Evolutionary conservation across 2,797 vertebrate species (phyloP).

Genomic region (Darevskia nairensis): DNA sequence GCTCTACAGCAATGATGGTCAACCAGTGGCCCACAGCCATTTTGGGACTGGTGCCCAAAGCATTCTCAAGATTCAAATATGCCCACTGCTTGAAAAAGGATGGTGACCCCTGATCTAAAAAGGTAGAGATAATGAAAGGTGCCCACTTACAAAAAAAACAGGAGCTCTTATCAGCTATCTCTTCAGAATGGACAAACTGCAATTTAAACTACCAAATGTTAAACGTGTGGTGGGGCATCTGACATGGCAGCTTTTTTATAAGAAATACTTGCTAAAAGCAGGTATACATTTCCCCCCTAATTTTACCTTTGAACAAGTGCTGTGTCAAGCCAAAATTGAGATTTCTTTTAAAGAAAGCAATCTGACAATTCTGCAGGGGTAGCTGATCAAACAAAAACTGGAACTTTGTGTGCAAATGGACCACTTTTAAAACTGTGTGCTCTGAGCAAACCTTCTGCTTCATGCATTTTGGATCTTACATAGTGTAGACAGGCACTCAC

Average conservation of each 20-base stretch:
- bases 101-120: not conserved
- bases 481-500: slow-evolving; percentile 79
- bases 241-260: not conserved
- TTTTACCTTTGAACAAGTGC: not conserved
- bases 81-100: not conserved
- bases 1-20: not conserved
- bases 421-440: not conserved
- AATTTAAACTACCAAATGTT: not conserved
- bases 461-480: not conserved
- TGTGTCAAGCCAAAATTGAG: not conserved
- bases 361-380: not conserved
- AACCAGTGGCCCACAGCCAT: not conserved
- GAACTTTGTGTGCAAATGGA: not conserved
- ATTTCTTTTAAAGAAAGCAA: not conserved
- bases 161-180: not conserved
- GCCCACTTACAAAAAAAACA: not conserved
- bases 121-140: not conserved
- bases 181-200: not conserved
- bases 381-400: not conserved
- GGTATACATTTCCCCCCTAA: not conserved
- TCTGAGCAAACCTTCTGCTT: not conserved
- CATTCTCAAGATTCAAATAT: not conserved
- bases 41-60: not conserved
- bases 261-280: not conserved
- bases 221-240: not conserved